Percentiles rank a stretch among this genome's conserved stretches.
Evolutionary conservation across 2,888 invertebrate species (phyloP).

Genomic region (Cyaniris semiargus): DNA sequence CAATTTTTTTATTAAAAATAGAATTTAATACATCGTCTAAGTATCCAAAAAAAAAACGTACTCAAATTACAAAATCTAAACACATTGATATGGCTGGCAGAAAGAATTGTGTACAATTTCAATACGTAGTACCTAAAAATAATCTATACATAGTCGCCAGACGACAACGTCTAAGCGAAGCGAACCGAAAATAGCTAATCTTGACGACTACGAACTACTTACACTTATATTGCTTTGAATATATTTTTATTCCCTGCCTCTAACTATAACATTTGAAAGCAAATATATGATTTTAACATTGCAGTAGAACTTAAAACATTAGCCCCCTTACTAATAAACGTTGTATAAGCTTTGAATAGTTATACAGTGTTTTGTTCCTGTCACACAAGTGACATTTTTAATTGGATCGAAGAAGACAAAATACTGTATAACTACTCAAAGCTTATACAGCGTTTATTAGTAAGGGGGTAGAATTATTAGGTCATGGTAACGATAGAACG

Average conservation of each 20-base stretch:
- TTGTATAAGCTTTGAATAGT: too few species aligned
- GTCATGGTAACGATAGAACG: constrained; percentile 8
- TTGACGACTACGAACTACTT: constrained; percentile 22
- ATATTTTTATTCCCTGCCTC: constrained; percentile 4
- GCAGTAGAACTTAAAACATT: background rate
- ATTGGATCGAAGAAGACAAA: too few species aligned
- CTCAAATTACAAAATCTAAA: constrained; percentile 23
- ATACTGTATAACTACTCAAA: too few species aligned
- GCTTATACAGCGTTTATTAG: too few species aligned
- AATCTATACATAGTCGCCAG: constrained; percentile 19
- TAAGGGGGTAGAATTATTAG: too few species aligned
- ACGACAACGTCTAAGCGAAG: constrained; percentile 31
- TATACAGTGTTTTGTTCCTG: too few species aligned
- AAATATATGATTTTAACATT: background rate
- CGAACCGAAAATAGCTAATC: constrained; percentile 30
- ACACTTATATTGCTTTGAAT: constrained; percentile 33
- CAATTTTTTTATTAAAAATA: constrained; percentile 53
- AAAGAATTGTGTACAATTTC: constrained; percentile 19
- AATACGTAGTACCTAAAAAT: constrained; percentile 27
- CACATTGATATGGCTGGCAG: constrained; percentile 24
- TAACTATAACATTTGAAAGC: background rate
- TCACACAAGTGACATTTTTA: too few species aligned
- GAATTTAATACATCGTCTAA: constrained; percentile 26
- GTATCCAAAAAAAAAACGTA: background rate
- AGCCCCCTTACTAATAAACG: too few species aligned